Percentiles rank a stretch among this genome's conserved stretches.
phyloP scores from a whole-genome alignment of 2,888 invertebrate genomes.

The Cryptophagus acutangulus region DNA sequence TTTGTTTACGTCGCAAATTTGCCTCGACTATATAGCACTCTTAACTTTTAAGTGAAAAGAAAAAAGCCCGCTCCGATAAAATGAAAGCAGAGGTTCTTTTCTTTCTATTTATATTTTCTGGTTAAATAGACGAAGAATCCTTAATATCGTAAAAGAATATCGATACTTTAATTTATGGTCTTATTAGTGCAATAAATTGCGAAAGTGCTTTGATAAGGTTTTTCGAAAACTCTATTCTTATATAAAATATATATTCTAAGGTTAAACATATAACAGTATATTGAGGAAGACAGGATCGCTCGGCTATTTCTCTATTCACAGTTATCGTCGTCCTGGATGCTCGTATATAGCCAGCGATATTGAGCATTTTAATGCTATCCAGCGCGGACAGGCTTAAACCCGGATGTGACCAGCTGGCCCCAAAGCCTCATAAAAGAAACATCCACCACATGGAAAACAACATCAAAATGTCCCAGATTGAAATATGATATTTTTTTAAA shows the following conservation, averaged over 20 bases:
- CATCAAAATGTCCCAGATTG: background rate
- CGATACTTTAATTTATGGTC: background rate
- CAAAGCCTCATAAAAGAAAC: constrained; percentile 18
- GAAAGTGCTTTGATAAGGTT: constrained; percentile 1
- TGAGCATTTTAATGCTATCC: constrained; percentile 22
- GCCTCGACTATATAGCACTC: too few species aligned
- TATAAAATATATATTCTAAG: background rate
- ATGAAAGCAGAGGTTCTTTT: too few species aligned
- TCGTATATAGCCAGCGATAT: constrained; percentile 10
- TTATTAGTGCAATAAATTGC: constrained; percentile 7
- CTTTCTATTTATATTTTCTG: too few species aligned
- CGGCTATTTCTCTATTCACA: constrained; percentile 7
- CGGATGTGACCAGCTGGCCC: constrained; percentile 15
- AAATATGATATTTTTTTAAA: constrained; percentile 1
- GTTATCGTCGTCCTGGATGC: constrained; percentile 3
- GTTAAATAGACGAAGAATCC: too few species aligned
- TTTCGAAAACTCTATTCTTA: background rate
- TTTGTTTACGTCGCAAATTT: too few species aligned
- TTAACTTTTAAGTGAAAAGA: constrained; percentile 12
- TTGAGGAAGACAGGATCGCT: constrained; percentile 1
- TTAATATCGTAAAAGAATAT: too few species aligned
- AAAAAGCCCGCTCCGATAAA: too few species aligned
- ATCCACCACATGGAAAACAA: constrained; percentile 9
- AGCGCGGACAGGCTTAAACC: constrained; percentile 13
- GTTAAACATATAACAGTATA: constrained; percentile 4